These are phyloP conservation scores for Idaea aversata DNA, from an alignment of 2,888 invertebrate species.

Conservation along the genomic window DNA sequence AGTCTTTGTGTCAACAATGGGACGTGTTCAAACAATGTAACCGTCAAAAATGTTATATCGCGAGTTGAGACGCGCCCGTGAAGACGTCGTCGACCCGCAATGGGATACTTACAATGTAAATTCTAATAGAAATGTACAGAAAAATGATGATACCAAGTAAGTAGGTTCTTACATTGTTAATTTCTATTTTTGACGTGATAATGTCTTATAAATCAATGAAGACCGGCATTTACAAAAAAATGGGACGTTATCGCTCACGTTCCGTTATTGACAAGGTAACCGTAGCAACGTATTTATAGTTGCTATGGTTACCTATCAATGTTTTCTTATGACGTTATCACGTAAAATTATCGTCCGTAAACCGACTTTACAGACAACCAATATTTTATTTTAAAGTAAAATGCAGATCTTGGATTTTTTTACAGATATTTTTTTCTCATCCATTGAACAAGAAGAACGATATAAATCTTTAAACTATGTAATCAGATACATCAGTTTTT, in stretches of 20 bases:
- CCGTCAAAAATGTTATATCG: constrained; percentile 68
- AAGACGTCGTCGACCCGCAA: constrained; percentile 28
- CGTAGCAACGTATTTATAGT: no score
- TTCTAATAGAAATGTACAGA: neutral
- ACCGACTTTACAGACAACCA: no score
- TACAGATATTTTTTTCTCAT: neutral
- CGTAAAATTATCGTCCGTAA: no score
- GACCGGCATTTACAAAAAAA: no score
- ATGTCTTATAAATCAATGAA: no score
- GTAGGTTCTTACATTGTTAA: neutral
- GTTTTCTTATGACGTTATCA: no score
- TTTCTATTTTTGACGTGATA: neutral
- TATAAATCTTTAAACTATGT: neutral
- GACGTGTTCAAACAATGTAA: constrained; percentile 73
- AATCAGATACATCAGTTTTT: constrained; percentile 9
- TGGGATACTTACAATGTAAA: neutral
- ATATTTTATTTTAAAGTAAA: no score
- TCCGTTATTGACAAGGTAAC: no score
- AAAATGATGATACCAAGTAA: neutral
- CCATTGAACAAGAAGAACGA: neutral
- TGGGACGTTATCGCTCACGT: no score
- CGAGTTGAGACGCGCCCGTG: constrained; percentile 41
- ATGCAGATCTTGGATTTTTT: no score
- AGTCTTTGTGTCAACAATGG: constrained; percentile 65
- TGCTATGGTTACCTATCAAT: no score